phyloP scores from a whole-genome alignment of 2,113 vertebrate species.

The Brachionichthys hirsutus region DNA sequence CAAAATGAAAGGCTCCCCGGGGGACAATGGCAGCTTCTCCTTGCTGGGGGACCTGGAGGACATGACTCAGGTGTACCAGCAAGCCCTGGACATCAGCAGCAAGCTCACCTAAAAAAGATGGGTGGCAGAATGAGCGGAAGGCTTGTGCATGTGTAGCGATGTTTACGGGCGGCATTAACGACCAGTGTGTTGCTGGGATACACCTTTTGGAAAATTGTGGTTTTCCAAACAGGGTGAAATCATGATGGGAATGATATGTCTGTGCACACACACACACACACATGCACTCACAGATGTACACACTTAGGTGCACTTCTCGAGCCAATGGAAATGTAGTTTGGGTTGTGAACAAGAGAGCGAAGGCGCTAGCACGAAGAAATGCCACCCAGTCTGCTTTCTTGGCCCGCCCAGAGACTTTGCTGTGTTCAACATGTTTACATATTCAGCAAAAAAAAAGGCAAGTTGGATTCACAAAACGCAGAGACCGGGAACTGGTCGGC shows the following conservation, averaged over 20 bases:
- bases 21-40: conserved; percentile 94
- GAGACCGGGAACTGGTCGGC: conserved; percentile 65
- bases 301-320: conserved; percentile 48
- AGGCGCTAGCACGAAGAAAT: conserved; percentile 44
- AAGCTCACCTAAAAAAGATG: conserved; percentile 78
- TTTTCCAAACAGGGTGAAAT: conserved; percentile 52
- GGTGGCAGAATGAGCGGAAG: conserved; percentile 50
- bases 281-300: conserved; percentile 41
- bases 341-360: conserved; percentile 49
- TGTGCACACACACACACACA: conserved; percentile 26
- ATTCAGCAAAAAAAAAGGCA: conserved; percentile 76
- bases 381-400: conserved; percentile 65
- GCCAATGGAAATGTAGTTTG: conserved; percentile 44
- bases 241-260: conserved; percentile 50
- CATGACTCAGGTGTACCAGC: conserved; percentile 98
- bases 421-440: conserved; percentile 82
- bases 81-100: conserved; percentile 94
- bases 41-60: conserved; percentile 95
- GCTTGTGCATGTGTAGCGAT: conserved; percentile 37
- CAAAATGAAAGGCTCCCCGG: conserved; percentile 75
- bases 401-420: conserved; percentile 68
- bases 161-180: conserved; percentile 67
- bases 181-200: conserved; percentile 79
- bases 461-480: conserved; percentile 75
- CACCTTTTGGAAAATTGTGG: conserved; percentile 46